These are phyloP conservation scores for Anas flavirostris DNA, from an alignment of 2,797 vertebrate genomes.

Conservation along the genomic window DNA sequence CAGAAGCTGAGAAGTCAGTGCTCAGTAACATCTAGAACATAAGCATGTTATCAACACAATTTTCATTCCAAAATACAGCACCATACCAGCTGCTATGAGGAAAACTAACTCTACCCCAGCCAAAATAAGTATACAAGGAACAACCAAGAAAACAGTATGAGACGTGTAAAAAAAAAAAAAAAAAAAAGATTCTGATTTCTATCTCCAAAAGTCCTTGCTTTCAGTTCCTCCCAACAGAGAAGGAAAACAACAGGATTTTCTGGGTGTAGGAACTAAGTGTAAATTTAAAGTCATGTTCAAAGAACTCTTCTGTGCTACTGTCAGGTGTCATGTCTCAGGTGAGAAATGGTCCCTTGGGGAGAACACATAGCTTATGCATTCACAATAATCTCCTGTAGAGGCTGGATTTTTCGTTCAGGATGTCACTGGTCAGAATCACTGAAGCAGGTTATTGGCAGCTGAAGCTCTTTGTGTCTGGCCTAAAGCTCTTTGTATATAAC, in stretches of 20 bases:
- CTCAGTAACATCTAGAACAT: background rate
- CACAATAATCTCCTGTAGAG: background rate
- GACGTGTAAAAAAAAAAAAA: background rate
- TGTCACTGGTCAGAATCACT: background rate
- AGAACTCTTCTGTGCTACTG: background rate
- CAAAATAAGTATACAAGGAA: background rate
- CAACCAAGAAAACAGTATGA: background rate
- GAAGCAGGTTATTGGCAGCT: background rate
- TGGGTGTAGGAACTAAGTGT: background rate
- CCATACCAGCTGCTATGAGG: no score
- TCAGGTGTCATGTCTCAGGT: background rate
- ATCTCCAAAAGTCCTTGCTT: background rate
- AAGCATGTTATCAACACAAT: background rate
- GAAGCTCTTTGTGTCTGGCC: background rate
- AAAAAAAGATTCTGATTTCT: background rate
- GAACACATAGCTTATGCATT: accelerated
- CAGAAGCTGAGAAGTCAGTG: background rate
- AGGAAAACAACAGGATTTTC: background rate
- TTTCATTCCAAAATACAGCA: background rate
- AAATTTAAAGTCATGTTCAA: background rate
- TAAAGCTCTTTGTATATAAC: background rate
- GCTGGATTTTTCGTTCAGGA: background rate
- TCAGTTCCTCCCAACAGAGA: background rate
- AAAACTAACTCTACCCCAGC: background rate
- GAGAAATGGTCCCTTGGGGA: background rate